Evolutionary conservation across 1,140 invertebrate species (phyloP), one percentile per base, ranked within the genome.

Genomic region (Harpegnathos saltator): DNA sequence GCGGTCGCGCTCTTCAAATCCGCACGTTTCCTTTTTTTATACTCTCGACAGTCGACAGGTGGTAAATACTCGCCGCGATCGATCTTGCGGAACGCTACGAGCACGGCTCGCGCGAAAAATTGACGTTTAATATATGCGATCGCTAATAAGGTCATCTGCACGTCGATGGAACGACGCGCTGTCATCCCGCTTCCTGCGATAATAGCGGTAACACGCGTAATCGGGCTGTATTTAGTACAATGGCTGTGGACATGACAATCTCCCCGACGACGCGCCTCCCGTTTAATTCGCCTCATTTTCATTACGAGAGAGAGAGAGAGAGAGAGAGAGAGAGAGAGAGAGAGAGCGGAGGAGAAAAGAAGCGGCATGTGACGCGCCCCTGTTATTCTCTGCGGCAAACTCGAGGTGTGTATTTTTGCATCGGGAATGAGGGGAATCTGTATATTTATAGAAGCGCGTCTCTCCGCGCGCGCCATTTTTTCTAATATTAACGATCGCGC

Each of bases 151-250:
- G 19, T 77, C 74, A 54, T 66, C 15, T 54, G 14, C 15, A 54
- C 24, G 24, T 73, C 75, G 48, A 52, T 44, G 17, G 56, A 74
- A 48, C 52, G 84, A 74, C 82, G 54, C 48, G 50, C 26, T 71
- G 78, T 84, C 85, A 82, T 82, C 85, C 84, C 85, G 80, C 86
- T 90, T 87, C 82, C 73, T 66, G 61, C 87, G 90, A 92, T 91
- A 91, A 91, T 89, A 86, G 77, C 87, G 87, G 78, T 91, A 88
- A 90, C 89, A 89, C 66, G 83, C 85, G 86, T 52, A 62, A 85
- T 86, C 84, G 59, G 74, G 29, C 50, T 50, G 24, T 50, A 48
- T 24, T 33, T 58, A 77, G 33, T 80, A 86, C 62, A 82, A 33
- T 74, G 59, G 3, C 61, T 54, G 24, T 38, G 50, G 52, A 77